These are phyloP conservation scores for Lepidonotus clava DNA, from an alignment of 2,888 invertebrate genomes.

Conservation along the genomic window DNA sequence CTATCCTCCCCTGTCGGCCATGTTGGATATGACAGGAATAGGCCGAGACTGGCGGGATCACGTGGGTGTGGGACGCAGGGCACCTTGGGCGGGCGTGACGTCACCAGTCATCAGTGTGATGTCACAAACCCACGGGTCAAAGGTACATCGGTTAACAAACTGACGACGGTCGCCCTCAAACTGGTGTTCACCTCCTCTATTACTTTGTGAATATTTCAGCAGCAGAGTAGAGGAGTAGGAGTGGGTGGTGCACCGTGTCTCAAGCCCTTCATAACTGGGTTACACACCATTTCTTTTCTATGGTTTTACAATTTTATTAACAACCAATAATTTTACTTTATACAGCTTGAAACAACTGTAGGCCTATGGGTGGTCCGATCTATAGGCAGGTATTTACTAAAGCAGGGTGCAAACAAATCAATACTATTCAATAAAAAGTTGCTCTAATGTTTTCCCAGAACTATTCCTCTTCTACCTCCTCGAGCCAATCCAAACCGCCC, in stretches of 20 bases:
- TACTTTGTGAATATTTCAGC: not conserved
- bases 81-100: not conserved
- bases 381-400: no score
- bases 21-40: conserved; percentile 27
- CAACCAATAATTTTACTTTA: no score
- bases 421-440: conserved; percentile 4
- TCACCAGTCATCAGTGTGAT: conserved; percentile 16
- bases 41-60: not conserved
- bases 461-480: not conserved
- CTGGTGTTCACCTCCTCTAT: not conserved
- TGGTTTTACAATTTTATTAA: no score
- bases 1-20: conserved; percentile 24
- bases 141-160: no score
- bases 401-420: not conserved
- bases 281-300: no score
- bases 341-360: no score
- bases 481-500: not conserved
- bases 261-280: no score
- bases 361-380: no score
- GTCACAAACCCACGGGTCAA: no score
- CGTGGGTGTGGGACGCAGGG: not conserved
- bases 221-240: no score
- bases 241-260: no score
- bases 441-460: not conserved
- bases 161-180: not conserved